These are phyloP conservation scores for Plutella xylostella DNA, from an alignment of 2,888 invertebrate species.

Conservation along the genomic window DNA sequence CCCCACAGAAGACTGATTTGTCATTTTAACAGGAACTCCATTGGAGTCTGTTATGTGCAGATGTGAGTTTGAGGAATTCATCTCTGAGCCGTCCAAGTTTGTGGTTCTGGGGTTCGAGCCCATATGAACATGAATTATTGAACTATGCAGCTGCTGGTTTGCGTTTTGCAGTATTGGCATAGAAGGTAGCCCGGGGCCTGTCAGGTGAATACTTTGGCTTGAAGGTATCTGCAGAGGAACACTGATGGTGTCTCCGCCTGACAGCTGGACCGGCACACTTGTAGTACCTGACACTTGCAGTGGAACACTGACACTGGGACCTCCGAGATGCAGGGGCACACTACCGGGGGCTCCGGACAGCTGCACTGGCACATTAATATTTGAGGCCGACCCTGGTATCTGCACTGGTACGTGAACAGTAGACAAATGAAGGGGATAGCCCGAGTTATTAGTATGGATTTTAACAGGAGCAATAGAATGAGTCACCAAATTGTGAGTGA, in stretches of 20 bases:
- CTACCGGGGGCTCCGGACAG: constrained; percentile 46
- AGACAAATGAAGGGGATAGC: constrained; percentile 55
- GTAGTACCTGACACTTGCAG: constrained; percentile 53
- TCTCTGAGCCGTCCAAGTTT: constrained; percentile 47
- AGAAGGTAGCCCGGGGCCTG: constrained; percentile 41
- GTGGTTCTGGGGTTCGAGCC: constrained; percentile 41
- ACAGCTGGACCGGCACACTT: constrained; percentile 52
- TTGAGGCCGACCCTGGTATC: constrained; percentile 53
- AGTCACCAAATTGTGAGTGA: constrained; percentile 54
- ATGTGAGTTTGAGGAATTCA: constrained; percentile 45
- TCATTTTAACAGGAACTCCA: constrained; percentile 48
- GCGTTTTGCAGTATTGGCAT: constrained; percentile 54
- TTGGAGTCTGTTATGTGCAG: constrained; percentile 42
- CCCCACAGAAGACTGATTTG: constrained; percentile 36
- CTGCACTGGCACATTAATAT: constrained; percentile 60
- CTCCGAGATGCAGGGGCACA: constrained; percentile 51
- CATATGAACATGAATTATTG: constrained; percentile 61
- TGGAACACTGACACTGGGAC: constrained; percentile 44
- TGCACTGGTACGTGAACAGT: constrained; percentile 64
- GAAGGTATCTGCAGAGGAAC: constrained; percentile 53
- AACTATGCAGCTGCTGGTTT: constrained; percentile 46
- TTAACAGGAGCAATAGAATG: constrained; percentile 59
- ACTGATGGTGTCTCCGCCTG: constrained; percentile 58
- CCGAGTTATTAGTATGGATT: constrained; percentile 47
- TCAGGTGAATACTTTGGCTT: constrained; percentile 48